These are phyloP conservation scores for Troides helena DNA, from an alignment of 2,888 invertebrate genomes.

Conservation along the genomic window DNA sequence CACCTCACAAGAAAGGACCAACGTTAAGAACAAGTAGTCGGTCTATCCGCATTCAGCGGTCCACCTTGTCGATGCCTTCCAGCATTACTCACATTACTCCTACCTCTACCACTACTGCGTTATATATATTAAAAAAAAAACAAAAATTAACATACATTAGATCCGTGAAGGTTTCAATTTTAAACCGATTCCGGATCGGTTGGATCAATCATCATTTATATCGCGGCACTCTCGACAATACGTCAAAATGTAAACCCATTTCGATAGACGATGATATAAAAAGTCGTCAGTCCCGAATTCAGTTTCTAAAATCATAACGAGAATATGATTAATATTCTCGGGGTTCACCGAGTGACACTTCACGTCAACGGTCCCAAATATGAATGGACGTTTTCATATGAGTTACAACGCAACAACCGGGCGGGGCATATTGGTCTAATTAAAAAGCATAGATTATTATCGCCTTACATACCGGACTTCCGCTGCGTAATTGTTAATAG, in stretches of 20 bases:
- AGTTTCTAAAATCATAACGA: constrained; percentile 45
- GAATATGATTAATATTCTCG: constrained; percentile 66
- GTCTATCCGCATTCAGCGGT: no score
- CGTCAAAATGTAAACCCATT: constrained; percentile 28
- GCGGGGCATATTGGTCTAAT: constrained; percentile 68
- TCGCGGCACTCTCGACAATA: constrained; percentile 19
- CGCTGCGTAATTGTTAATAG: constrained; percentile 62
- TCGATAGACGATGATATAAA: constrained; percentile 16
- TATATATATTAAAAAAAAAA: no score
- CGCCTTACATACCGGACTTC: constrained; percentile 64
- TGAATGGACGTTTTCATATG: constrained; percentile 76
- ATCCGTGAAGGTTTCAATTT: background rate
- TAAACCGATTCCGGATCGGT: constrained; percentile 2
- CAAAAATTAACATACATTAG: background rate
- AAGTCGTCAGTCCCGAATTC: constrained; percentile 18
- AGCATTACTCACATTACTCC: no score
- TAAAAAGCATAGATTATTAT: constrained; percentile 72
- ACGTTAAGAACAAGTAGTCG: no score
- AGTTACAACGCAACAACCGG: constrained; percentile 55
- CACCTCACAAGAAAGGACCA: no score
- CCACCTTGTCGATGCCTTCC: no score
- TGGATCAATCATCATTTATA: constrained; percentile 29
- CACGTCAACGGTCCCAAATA: constrained; percentile 67
- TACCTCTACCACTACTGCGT: no score
- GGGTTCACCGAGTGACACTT: constrained; percentile 57